Evolutionary conservation across 2,888 invertebrate genomes (phyloP), one percentile per base, ranked within the genome.

Genomic region (Sisyra nigra): DNA sequence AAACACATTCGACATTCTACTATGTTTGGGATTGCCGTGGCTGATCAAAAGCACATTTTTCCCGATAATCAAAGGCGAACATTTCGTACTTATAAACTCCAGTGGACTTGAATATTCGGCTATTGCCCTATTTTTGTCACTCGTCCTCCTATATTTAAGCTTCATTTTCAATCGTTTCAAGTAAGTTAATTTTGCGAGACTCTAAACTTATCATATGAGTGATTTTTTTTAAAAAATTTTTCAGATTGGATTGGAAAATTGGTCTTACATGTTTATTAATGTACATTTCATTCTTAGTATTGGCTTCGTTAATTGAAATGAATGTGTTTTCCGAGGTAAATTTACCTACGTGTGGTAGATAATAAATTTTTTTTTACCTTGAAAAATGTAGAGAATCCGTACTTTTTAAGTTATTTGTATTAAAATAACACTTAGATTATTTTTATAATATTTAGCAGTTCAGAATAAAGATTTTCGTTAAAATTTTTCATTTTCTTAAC

Each of bases 1-100:
- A 2, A 86, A 85, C 55, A 82, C 83, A 1, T 85, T 86, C 54
- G 84, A 85, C 55, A 80, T 86, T 29, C 61, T 85, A 4, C 65
- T 84, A 2, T 85, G 85, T 50, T 65, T 86, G 47, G 85, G 84
- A 1, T 57, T 83, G 11, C 85, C 86, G 1, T 85, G 85, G 85
- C 63, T 84, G 24, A 66, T 85, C 14, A 83, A 83, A 55, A 66
- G 76, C 0, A 57, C 72, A 5, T 70, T 76, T 47, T 69, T 75
- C 49, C 77, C 80, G 0, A 65, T 69, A 33, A 54, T 59, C 2
- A 68, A 72, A 0, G 72, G 68, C 10, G 62, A 71, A 32, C 64
- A 74, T 55, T 74, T 65, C 60, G 75, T 86, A 11, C 62, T 68
- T 46, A 80, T 87, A 49, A 80, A 82, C 61, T 86, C 85, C 1